Percentiles rank a stretch among this genome's conserved stretches.
Conservation (phyloP, 2,797 vertebrate genomes). For the Lepilemur septentrionalis region DNA sequence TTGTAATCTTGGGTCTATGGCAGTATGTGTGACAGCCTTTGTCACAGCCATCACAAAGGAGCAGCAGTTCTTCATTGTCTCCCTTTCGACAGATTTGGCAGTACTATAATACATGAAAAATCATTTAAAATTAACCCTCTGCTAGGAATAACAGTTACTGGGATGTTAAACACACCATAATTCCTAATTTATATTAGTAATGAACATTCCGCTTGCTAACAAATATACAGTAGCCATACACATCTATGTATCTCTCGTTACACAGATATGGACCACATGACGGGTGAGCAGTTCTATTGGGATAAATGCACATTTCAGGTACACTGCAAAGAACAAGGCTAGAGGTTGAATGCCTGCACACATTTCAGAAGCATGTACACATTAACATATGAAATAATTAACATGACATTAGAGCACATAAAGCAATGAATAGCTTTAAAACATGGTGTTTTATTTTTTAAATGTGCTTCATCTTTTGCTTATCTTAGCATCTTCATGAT, state of each 20-base stretch:
- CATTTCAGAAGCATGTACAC: conserved; percentile 73
- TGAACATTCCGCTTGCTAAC: conserved; percentile 71
- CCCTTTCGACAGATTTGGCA: conserved; percentile 99
- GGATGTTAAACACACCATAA: conserved; percentile 48
- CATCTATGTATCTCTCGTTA: conserved; percentile 80
- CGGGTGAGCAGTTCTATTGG: conserved; percentile 64
- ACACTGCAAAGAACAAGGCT: conserved; percentile 72
- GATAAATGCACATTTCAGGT: conserved; percentile 62
- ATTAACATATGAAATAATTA: conserved; percentile 73
- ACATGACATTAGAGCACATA: conserved; percentile 71
- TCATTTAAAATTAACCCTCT: conserved; percentile 30
- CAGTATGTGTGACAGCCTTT: conserved; percentile 99
- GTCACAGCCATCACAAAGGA: conserved; percentile 98
- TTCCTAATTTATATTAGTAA: conserved; percentile 56
- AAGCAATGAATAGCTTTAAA: conserved; percentile 68
- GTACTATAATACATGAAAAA: conserved; percentile 89
- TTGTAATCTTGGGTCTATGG: conserved; percentile 97
- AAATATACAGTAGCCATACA: conserved; percentile 69
- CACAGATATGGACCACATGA: conserved; percentile 76
- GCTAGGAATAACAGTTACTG: neutral
- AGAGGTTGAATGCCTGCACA: conserved; percentile 69
- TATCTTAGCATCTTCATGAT: conserved; percentile 76
- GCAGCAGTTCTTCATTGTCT: conserved; percentile 97
- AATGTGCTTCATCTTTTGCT: conserved; percentile 69
- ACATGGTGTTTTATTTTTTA: conserved; percentile 61